Evolutionary conservation across 1,140 invertebrate species (phyloP).

Genomic region (Panonychus citri): DNA sequence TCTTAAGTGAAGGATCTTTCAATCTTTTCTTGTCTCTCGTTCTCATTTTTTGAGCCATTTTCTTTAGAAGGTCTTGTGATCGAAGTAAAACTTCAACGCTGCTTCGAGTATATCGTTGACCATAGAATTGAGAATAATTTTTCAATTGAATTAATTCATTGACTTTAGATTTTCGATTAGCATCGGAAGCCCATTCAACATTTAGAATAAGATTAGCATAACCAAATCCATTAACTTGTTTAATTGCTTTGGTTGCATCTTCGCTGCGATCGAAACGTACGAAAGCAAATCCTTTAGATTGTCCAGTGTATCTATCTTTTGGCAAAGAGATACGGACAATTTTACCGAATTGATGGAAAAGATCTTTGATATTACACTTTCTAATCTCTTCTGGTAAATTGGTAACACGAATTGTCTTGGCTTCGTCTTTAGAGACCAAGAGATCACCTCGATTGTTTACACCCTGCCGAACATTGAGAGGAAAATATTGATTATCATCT

Average conservation of each 20-base stretch:
- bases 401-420: conserved; percentile 77
- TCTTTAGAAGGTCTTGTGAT: too few species aligned
- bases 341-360: conserved; percentile 33
- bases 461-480: conserved; percentile 63
- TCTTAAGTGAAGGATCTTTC: too few species aligned
- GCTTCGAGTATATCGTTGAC: too few species aligned
- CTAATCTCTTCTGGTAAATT: conserved; percentile 89
- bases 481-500: conserved; percentile 37
- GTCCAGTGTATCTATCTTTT: conserved; percentile 42
- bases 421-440: conserved; percentile 39
- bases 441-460: conserved; percentile 41
- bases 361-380: conserved; percentile 78
- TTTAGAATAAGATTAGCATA: conserved; percentile 95
- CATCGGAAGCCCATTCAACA: conserved; percentile 98
- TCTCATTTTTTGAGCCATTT: too few species aligned
- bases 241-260: conserved; percentile 76
- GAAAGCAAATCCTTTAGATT: conserved; percentile 56
- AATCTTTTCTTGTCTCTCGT: too few species aligned
- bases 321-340: conserved; percentile 24
- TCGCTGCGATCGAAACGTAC: conserved; percentile 71
- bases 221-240: conserved; percentile 70
- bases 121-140: too few species aligned
- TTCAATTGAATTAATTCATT: too few species aligned
- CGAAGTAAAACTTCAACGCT: too few species aligned
- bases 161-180: too few species aligned